These are phyloP conservation scores for Paratilapia polleni DNA, from an alignment of 2,113 vertebrate species.

Conservation along the genomic window DNA sequence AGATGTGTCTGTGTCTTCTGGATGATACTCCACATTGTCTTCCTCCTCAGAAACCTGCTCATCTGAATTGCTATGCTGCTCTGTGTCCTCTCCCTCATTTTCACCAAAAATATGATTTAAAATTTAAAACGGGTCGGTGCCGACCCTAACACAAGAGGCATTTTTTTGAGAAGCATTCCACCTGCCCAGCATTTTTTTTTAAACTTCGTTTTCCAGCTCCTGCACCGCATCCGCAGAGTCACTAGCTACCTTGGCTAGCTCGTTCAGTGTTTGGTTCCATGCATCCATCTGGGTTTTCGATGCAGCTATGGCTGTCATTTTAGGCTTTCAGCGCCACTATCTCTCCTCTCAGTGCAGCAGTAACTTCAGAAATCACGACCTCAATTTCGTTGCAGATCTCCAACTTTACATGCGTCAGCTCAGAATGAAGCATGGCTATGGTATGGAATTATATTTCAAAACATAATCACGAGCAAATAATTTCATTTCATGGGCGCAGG, in stretches of 20 bases:
- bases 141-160: no score
- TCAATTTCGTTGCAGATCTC: no score
- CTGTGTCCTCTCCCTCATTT: neutral
- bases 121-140: no score
- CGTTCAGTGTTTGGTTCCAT: neutral
- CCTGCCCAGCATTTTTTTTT: neutral
- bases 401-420: no score
- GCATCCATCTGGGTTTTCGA: neutral
- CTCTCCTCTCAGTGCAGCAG: neutral
- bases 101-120: neutral
- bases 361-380: neutral
- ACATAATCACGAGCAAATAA: no score
- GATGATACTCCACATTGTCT: constrained; percentile 17
- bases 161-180: neutral
- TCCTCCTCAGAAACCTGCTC: constrained; percentile 6
- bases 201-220: neutral
- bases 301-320: no score
- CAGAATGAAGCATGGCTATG: no score
- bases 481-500: no score
- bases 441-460: no score
- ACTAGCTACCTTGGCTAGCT: neutral
- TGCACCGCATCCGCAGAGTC: neutral
- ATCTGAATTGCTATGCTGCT: neutral
- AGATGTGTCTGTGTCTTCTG: no score
- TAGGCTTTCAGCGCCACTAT: fast-evolving